Evolutionary conservation across 2,113 vertebrate species (phyloP).

Genomic region (Setophaga kirtlandii): DNA sequence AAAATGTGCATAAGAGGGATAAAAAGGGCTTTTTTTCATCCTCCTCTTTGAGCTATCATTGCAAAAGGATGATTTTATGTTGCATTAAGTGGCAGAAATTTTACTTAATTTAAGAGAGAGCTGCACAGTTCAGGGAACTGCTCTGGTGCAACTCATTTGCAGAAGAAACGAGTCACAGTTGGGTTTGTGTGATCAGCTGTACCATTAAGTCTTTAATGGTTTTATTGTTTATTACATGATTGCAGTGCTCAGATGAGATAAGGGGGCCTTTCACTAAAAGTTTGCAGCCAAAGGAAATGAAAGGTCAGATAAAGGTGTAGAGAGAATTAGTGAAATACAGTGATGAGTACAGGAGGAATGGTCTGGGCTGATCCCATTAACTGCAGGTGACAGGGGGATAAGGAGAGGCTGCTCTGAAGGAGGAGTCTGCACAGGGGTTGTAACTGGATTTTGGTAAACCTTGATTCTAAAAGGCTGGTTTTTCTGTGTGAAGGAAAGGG

Average conservation of each 20-base stretch:
- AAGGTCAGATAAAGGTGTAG: neutral
- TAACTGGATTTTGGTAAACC: neutral
- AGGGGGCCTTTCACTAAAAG: neutral
- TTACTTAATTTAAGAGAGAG: conserved; percentile 17
- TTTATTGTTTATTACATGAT: neutral
- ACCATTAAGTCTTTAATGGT: neutral
- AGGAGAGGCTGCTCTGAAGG: neutral
- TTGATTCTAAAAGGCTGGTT: neutral
- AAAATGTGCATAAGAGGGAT: conserved; percentile 41
- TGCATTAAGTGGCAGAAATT: conserved; percentile 33
- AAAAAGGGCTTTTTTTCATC: conserved; percentile 34
- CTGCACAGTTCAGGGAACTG: neutral
- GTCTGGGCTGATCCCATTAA: neutral
- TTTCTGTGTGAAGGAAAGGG: neutral
- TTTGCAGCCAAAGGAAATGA: neutral
- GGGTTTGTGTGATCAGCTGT: conserved; percentile 2
- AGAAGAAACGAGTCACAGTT: neutral
- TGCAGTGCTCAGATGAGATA: neutral
- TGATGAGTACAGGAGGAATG: neutral
- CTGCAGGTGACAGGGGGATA: neutral
- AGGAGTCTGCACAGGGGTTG: neutral
- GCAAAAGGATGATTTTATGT: conserved; percentile 12
- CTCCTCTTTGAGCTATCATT: neutral
- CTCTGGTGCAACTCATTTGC: neutral
- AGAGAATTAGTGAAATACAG: neutral